Base-by-base conservation (phyloP, 2,113 vertebrate genomes). In the Pteropus alecto region DNA sequence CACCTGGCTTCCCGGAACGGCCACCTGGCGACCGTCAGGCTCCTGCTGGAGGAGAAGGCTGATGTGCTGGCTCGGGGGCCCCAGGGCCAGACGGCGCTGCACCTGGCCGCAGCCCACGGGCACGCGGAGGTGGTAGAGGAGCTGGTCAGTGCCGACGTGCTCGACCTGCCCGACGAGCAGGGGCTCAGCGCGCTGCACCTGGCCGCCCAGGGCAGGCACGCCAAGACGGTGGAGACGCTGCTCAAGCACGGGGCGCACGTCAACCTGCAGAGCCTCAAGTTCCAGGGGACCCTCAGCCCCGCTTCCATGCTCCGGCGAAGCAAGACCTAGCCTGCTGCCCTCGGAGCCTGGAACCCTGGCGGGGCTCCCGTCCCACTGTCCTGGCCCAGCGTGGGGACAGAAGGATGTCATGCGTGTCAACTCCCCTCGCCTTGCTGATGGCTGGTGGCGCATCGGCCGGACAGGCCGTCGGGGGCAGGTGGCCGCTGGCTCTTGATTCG, bases 71-170 rank as follows among this genome's bases (percentile, higher is more conserved):
- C 98, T 56, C 90, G 95, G 9, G 98, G 98, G 94, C 98, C 96
- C 2, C 90, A 95, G 22, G 97, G 96, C 1, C 99, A 99, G 96
- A 99, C 99, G 1, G 98, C 99, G 0, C 98, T 99, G 76, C 99
- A 99, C 94, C 97, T 99, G 15, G 99, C 99, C 0, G 99, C 99
- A 0, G 99, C 99, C 56, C 97, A 94, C 0, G 99, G 99, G 70
- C 99, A 99, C 97, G 96, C 98, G 0, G 99, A 99, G 54, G 99
- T 99, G 7, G 99, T 98, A 41, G 99, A 99, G 93, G 99, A 99
- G 93, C 98, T 99, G 48, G 98, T 98, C 96, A 98, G 98, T 1
- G 97, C 98, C 0, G 99, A 99, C 0, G 98, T 95, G 0, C 95
- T 98, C 11, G 5, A 98, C 11, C 22, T 98, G 63, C 85, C 96